Base-by-base conservation (phyloP, 2,888 invertebrate genomes). In the Rhogogaster chlorosoma region DNA sequence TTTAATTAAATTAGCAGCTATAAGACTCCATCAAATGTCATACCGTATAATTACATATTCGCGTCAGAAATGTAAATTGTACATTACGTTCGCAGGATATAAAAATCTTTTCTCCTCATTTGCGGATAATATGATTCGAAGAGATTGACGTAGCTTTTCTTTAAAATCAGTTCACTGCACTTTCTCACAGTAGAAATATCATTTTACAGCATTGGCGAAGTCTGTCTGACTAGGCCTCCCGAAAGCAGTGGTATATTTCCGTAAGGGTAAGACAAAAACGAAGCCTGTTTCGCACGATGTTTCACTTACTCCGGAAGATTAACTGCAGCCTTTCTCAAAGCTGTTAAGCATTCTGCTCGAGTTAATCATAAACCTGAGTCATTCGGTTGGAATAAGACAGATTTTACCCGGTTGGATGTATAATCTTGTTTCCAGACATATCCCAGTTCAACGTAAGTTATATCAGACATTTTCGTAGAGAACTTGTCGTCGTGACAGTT, bases 251-350 rank as follows among this genome's bases (percentile, higher is more conserved):
- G 70, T 38, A 36, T 38, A 38, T 36, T 71, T 71, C 36, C 70
- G 70, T 22, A 38, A 32, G 3, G 38, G 70, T 32, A 15, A 71
- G 38, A 71, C 70, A 71, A 71, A 71, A 71, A 71, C 32, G 70
- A 71, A 32, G 70, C 32, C 38, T n/a, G 70, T 38, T 36, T 71
- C 36, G 70, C 36, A 36, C 38, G 70, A 38, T 71, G 38, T 32
- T 71, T 71, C 70, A 38, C 70, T 71, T 71, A 29, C 70, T 36
- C 70, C 18, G 70, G 6, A 71, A 38, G 38, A 38, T 73, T 42
- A n/a, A 42, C 73, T 26, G 42, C 73, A 12, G 42, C 9, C 12
- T 67, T 67, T 67, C 67, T 32, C 73, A 42, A 73, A 73, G 73
- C 73, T 38, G 38, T 38, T 22, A 26, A 73, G 15, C 42, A 38